Percentiles rank a stretch among this genome's conserved stretches.
These are phyloP conservation scores for Helogale parvula DNA, from an alignment of 2,113 vertebrate species.

Conservation along the genomic window DNA sequence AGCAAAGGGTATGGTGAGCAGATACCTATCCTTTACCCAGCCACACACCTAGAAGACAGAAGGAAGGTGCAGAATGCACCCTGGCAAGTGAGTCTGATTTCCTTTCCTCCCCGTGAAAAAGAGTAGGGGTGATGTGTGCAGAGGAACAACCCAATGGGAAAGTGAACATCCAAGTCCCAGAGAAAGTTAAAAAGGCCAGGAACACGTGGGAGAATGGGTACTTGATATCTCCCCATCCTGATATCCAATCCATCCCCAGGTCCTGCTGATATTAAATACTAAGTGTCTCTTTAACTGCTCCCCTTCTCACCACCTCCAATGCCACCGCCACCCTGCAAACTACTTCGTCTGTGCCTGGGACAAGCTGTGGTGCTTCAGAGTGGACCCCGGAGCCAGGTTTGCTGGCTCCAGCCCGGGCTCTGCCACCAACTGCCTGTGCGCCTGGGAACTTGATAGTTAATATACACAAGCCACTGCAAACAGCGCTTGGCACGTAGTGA, in stretches of 20 bases:
- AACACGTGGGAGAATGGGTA: not conserved
- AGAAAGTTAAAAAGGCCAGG: not conserved
- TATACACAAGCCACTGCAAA: not conserved
- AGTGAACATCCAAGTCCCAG: not conserved
- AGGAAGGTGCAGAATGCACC: not conserved
- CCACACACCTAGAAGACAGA: not conserved
- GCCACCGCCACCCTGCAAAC: not conserved
- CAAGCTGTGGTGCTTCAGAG: not conserved
- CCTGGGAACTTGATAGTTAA: not conserved
- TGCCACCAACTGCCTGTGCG: not conserved
- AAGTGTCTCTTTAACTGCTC: not conserved
- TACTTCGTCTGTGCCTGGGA: not conserved
- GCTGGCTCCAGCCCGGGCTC: not conserved
- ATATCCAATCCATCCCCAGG: not conserved
- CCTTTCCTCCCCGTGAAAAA: not conserved
- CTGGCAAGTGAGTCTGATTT: not conserved
- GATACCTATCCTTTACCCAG: not conserved
- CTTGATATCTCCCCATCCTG: not conserved
- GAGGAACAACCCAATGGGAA: not conserved
- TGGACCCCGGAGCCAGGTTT: not conserved
- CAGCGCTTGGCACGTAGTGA: not conserved
- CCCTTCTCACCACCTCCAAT: not conserved
- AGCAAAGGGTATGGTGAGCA: not conserved
- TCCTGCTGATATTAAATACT: not conserved
- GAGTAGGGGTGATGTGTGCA: not conserved